These are phyloP conservation scores for Apodemia hepburni DNA, from an alignment of 2,888 invertebrate genomes.

Conservation along the genomic window DNA sequence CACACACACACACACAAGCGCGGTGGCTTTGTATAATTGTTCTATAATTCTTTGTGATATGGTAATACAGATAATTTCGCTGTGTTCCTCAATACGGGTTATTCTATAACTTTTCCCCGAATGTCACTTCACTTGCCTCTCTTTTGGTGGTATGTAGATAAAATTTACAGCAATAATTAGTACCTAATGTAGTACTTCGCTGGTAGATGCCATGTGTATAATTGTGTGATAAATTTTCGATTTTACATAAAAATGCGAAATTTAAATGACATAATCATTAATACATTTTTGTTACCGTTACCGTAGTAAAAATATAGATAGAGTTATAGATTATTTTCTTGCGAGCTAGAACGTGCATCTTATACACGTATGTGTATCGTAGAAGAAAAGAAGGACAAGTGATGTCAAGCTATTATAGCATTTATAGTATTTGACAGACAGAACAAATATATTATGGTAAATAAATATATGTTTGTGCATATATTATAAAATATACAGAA, in stretches of 20 bases:
- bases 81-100: conserved; percentile 29
- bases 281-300: not conserved
- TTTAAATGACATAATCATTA: conserved; percentile 32
- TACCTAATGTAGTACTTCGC: conserved; percentile 69
- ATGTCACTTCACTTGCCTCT: conserved; percentile 58
- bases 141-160: conserved; percentile 73
- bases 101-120: conserved; percentile 28
- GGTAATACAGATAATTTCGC: conserved; percentile 6
- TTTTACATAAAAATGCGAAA: conserved; percentile 51
- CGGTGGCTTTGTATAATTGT: not conserved
- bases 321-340: too few relatives aligned
- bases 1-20: too few relatives aligned
- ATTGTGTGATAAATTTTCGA: conserved; percentile 69
- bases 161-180: conserved; percentile 77
- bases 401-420: too few relatives aligned
- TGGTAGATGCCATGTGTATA: conserved; percentile 71
- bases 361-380: too few relatives aligned
- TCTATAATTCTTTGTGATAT: not conserved
- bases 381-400: too few relatives aligned
- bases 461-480: too few relatives aligned
- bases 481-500: too few relatives aligned
- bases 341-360: too few relatives aligned
- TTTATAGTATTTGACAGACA: too few relatives aligned
- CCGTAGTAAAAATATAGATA: not conserved
- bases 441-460: too few relatives aligned